Evolutionary conservation across 2,888 invertebrate genomes (phyloP).

Genomic region (Dryococelus australis): DNA sequence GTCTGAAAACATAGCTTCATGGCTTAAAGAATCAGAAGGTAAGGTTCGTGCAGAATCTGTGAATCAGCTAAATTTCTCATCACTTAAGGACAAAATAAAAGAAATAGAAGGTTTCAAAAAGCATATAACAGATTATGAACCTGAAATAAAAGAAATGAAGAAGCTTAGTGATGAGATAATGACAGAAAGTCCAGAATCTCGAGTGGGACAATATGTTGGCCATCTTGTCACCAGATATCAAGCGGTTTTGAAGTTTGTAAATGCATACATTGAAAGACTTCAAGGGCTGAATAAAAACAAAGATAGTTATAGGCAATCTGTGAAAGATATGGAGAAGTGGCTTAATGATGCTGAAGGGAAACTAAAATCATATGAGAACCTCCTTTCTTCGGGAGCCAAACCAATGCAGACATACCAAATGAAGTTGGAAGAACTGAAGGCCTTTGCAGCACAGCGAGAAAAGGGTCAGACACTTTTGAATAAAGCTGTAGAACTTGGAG

Average conservation of each 20-base stretch:
- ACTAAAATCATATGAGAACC: conserved; percentile 71
- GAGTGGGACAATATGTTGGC: conserved; percentile 80
- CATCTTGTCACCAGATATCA: conserved; percentile 81
- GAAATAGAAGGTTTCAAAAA: conserved; percentile 71
- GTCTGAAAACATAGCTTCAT: conserved; percentile 76
- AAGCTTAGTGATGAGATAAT: conserved; percentile 75
- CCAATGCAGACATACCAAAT: conserved; percentile 71
- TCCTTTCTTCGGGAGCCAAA: conserved; percentile 74
- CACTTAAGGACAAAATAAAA: conserved; percentile 72
- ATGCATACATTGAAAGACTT: conserved; percentile 74
- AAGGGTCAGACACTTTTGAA: conserved; percentile 80
- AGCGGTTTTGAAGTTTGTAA: conserved; percentile 74
- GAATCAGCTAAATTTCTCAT: conserved; percentile 71
- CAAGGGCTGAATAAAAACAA: conserved; percentile 75
- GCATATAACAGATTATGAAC: conserved; percentile 70
- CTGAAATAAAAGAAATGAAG: conserved; percentile 71
- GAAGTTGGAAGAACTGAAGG: conserved; percentile 78
- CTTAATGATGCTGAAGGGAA: conserved; percentile 76
- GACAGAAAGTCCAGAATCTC: conserved; percentile 81
- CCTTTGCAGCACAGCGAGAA: conserved; percentile 76
- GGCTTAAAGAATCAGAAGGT: conserved; percentile 82
- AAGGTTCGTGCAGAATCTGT: conserved; percentile 77
- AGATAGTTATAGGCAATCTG: conserved; percentile 70
- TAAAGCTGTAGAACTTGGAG: conserved; percentile 84
- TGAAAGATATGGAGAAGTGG: conserved; percentile 79